phyloP scores from a whole-genome alignment of 1,140 invertebrate genomes.

The Gryllus bimaculatus region DNA sequence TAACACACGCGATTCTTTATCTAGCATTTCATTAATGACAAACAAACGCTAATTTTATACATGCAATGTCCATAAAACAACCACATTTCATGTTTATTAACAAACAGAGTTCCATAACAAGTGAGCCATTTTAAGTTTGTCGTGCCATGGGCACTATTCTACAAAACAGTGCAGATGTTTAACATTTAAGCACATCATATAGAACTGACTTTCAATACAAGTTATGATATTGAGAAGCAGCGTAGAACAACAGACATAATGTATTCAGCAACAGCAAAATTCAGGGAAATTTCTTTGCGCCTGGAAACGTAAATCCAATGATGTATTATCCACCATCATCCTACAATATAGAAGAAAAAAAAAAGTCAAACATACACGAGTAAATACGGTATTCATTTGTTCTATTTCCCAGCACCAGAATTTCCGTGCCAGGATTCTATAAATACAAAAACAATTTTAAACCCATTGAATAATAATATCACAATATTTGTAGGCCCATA shows the following conservation, averaged over 20 bases:
- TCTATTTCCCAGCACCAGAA: not conserved
- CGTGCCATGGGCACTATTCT: not conserved
- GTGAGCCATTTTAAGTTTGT: not conserved
- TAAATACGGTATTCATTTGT: conserved; percentile 5
- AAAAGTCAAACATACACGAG: conserved; percentile 4
- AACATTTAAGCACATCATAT: not conserved
- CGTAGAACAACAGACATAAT: not conserved
- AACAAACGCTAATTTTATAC: too few relatives aligned
- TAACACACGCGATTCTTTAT: too few relatives aligned
- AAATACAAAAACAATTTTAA: not conserved
- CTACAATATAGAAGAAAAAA: not conserved
- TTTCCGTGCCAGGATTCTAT: not conserved
- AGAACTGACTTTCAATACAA: not conserved
- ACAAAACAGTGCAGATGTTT: not conserved
- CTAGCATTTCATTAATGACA: too few relatives aligned
- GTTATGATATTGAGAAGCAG: not conserved
- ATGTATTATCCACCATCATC: not conserved
- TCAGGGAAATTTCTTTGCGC: not conserved
- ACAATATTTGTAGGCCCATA: not conserved
- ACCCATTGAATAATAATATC: not conserved
- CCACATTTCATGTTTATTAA: not conserved
- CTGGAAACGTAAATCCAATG: not conserved
- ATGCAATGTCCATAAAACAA: not conserved
- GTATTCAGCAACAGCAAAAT: not conserved
- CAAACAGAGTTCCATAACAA: not conserved